These are phyloP conservation scores for Ailurus styani DNA, from an alignment of 2,113 vertebrate genomes.

Conservation along the genomic window DNA sequence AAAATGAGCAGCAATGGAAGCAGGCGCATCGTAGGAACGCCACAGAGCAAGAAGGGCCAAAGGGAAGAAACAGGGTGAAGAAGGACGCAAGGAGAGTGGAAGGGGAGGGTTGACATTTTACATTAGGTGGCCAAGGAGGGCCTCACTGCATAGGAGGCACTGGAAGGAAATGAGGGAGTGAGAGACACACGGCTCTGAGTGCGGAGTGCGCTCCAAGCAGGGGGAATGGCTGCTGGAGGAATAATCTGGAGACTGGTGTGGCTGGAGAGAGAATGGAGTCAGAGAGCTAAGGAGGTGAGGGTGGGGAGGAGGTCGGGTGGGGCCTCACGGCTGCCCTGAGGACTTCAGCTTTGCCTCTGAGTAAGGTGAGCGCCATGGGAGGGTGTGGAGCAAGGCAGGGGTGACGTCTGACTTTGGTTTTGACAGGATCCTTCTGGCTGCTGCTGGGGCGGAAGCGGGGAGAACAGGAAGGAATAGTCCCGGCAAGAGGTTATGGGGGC, in stretches of 20 bases:
- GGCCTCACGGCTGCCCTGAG: background rate
- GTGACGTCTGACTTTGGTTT: background rate
- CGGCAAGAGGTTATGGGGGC: background rate
- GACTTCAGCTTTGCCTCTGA: background rate
- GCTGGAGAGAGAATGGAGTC: background rate
- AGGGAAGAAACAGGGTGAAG: background rate
- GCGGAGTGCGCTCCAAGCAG: no score
- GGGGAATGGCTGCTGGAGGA: background rate
- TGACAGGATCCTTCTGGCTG: background rate
- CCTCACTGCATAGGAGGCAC: background rate
- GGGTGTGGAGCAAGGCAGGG: background rate
- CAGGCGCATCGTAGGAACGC: background rate
- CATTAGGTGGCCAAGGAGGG: background rate
- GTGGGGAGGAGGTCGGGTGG: background rate
- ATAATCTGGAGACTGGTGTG: fast-evolving
- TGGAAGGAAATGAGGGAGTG: background rate
- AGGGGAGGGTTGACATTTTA: background rate
- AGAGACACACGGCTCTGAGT: no score
- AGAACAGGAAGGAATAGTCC: background rate
- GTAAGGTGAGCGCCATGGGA: background rate
- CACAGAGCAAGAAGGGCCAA: background rate
- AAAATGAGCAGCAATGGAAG: background rate
- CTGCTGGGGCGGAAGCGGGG: background rate
- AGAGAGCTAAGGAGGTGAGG: background rate
- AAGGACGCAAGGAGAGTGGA: fast-evolving